Evolutionary conservation across 2,797 vertebrate species (phyloP).

Genomic region (Myotis vivesi): DNA sequence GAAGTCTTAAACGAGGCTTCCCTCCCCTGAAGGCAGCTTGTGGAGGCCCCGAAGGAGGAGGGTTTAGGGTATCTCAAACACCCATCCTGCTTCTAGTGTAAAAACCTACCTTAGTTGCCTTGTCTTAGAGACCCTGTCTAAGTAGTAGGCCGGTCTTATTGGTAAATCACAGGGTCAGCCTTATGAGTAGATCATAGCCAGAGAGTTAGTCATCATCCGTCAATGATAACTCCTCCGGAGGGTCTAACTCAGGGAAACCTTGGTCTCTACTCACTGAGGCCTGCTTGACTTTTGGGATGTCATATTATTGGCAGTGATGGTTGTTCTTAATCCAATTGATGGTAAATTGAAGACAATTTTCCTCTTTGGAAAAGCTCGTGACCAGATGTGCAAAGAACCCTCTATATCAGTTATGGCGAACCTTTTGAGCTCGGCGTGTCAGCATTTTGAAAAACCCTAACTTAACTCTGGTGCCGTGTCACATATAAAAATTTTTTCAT

Average conservation of each 20-base stretch:
- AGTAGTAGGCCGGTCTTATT: background rate
- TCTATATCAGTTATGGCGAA: too few relatives aligned
- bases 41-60: background rate
- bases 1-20: background rate
- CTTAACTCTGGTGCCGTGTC: too few relatives aligned
- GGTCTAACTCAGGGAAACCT: background rate
- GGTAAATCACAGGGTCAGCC: background rate
- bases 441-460: too few relatives aligned
- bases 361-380: background rate
- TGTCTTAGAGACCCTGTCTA: background rate
- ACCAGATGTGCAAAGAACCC: constrained; percentile 3
- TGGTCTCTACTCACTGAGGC: background rate
- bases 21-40: background rate
- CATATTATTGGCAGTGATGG: background rate
- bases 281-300: background rate
- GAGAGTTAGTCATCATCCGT: background rate
- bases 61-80: background rate
- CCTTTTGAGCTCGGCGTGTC: too few relatives aligned
- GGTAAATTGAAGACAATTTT: background rate
- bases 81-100: background rate
- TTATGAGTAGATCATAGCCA: background rate
- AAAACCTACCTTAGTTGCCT: background rate
- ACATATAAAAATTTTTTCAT: too few relatives aligned
- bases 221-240: background rate
- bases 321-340: background rate